Base-by-base conservation (phyloP, 2,113 vertebrate genomes). In the Microtus pennsylvanicus region DNA sequence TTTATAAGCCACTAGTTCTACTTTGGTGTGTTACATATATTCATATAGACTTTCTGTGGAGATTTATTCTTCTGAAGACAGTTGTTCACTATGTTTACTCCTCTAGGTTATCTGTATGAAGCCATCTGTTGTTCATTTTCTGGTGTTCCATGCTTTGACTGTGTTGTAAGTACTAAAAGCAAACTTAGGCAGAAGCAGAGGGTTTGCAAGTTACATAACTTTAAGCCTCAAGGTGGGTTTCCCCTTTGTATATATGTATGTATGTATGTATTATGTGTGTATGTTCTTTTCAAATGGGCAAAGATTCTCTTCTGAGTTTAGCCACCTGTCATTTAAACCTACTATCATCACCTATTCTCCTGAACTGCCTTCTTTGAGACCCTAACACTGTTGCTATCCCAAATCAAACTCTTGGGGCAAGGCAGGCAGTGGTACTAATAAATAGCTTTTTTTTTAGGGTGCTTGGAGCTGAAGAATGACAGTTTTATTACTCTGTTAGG, bases 121-220 rank as follows among this genome's bases (percentile, higher is more conserved):
- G 65, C 94, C 98, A 98, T 98, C 97, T 98, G 97, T 96, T 98
- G 94, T 96, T 98, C 95, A 98, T 98, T 98, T 97, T 97, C 55
- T 93, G 63, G 58, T 96, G 97, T 98, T 98, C 90, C 93, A 67
- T 98, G 97, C 96, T 95, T 92, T 97, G 94, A 88, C 74, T 98
- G 95, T 30, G 82, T 96, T 98, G 89, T 97, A 97, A 98, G 97
- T 72, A 45, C 42, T 42, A 74, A 96, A 93, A 98, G 94, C 92
- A 98, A 97, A 97, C 50, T 81, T 72, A 74, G 78, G 85, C 83
- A 89, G 96, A 95, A 95, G 67, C 81, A 90, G 81, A 80, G 63
- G 77, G 69, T 89, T 94, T 94, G 89, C 35, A 94, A 94, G 55
- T 91, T 78, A 63, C 50, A 26, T 87, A 82, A 50, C 90, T 94